A percentile compares a stretch with the other conserved stretches of the same genome.
phyloP scores from a whole-genome alignment of 1,140 invertebrate species.

The Drosophila rhopaloa region DNA sequence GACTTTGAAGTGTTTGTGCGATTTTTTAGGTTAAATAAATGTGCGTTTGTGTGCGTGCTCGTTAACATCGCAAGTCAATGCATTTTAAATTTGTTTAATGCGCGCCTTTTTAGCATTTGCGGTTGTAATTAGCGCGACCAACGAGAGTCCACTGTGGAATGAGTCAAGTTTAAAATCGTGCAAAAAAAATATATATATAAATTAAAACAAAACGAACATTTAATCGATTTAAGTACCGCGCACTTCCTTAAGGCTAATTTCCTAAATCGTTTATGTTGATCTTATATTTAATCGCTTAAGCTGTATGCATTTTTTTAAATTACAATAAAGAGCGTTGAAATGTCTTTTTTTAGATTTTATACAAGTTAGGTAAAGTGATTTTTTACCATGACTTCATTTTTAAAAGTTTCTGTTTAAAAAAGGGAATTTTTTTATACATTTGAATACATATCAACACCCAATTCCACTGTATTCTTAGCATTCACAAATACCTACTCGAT shows the following conservation, averaged over 20 bases:
- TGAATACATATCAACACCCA: too few species aligned
- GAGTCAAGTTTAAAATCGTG: background rate
- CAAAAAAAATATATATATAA: background rate
- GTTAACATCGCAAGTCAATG: slow-evolving; percentile 77
- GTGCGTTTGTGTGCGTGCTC: slow-evolving; percentile 40
- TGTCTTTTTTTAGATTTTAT: too few species aligned
- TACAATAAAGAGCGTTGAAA: background rate
- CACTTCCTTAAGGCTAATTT: too few species aligned
- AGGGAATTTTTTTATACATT: too few species aligned
- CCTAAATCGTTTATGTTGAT: too few species aligned
- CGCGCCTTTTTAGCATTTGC: slow-evolving; percentile 59
- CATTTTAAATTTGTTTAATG: slow-evolving; percentile 80
- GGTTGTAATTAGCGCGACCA: slow-evolving; percentile 64
- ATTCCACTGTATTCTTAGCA: background rate
- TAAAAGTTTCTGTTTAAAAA: too few species aligned
- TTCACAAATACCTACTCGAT: slow-evolving; percentile 25
- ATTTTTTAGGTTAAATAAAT: slow-evolving; percentile 77
- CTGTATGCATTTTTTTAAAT: too few species aligned
- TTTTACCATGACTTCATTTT: too few species aligned
- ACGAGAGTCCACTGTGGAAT: slow-evolving; percentile 13
- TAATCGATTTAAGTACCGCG: background rate
- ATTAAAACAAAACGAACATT: background rate
- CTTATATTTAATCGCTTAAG: too few species aligned
- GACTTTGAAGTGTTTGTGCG: slow-evolving; percentile 59
- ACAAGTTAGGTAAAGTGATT: too few species aligned